These are phyloP conservation scores for Drosophila eugracilis DNA, from an alignment of 1,140 invertebrate genomes.

Conservation along the genomic window DNA sequence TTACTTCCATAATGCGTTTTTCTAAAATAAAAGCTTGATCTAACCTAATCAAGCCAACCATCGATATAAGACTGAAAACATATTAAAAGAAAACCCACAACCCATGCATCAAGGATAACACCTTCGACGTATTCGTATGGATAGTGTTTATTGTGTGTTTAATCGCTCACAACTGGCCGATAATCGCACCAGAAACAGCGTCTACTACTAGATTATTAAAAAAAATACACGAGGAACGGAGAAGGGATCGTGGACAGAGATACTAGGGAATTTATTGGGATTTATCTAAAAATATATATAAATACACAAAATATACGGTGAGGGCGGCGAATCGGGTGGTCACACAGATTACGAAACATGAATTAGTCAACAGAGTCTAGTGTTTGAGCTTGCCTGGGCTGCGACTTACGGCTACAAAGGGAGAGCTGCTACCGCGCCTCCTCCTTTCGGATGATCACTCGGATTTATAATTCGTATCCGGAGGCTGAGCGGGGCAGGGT, in stretches of 20 bases:
- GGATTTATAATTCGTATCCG: neutral
- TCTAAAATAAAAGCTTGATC: neutral
- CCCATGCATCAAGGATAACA: too few species aligned
- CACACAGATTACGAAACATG: slow-evolving; percentile 6
- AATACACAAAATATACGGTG: slow-evolving; percentile 45
- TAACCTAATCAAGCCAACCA: too few species aligned
- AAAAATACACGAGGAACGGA: slow-evolving; percentile 10
- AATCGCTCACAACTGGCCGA: slow-evolving; percentile 35
- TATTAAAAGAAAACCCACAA: too few species aligned
- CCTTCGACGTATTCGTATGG: slow-evolving; percentile 8
- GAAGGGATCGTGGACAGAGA: neutral
- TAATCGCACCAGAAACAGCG: slow-evolving; percentile 4
- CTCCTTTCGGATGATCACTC: neutral
- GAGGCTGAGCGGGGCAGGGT: neutral
- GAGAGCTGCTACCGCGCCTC: neutral
- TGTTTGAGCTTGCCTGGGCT: slow-evolving; percentile 2
- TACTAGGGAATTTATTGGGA: too few species aligned
- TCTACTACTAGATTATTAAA: slow-evolving; percentile 24
- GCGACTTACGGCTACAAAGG: slow-evolving; percentile 17
- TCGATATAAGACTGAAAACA: too few species aligned
- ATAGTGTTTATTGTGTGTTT: slow-evolving; percentile 42
- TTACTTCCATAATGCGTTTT: neutral
- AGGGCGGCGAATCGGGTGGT: neutral
- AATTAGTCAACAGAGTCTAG: slow-evolving; percentile 22
- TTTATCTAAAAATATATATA: slow-evolving; percentile 27